A percentile compares a stretch with the other conserved stretches of the same genome.
Conservation (phyloP, 2,113 vertebrate genomes). For the Peromyscus leucopus region DNA sequence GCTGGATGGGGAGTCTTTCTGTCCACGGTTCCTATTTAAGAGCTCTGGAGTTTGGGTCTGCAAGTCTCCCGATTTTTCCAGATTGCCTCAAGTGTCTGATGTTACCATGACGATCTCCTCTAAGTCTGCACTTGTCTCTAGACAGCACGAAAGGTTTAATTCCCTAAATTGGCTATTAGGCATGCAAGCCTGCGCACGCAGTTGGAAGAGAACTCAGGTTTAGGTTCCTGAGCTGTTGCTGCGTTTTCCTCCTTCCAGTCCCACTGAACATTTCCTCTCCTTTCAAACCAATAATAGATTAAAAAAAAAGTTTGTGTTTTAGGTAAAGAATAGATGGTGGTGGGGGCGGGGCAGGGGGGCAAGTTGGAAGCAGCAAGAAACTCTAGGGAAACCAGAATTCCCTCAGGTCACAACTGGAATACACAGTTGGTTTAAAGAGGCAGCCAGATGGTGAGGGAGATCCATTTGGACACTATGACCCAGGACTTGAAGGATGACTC, state of each 20-base stretch:
- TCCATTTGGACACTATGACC: neutral
- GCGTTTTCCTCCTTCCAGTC: neutral
- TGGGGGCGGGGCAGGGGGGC: neutral
- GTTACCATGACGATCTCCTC: neutral
- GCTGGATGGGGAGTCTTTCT: neutral
- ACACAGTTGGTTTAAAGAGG: neutral
- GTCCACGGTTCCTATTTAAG: neutral
- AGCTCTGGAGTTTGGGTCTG: neutral
- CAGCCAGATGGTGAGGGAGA: neutral
- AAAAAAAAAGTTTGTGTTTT: neutral
- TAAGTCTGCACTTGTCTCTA: neutral
- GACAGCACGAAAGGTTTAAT: neutral
- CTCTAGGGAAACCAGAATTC: constrained; percentile 65
- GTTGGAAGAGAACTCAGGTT: neutral
- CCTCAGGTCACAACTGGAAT: neutral
- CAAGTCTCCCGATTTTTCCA: neutral
- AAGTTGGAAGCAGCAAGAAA: neutral
- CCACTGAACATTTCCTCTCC: neutral
- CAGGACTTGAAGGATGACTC: neutral
- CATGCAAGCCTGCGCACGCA: neutral
- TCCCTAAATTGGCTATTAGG: constrained; percentile 8
- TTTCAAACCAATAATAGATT: neutral
- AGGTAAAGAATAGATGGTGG: neutral
- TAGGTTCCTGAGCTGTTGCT: neutral
- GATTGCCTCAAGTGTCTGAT: neutral